Conservation (phyloP, 64 coral and sea anemone species). For the Montipora efflorescens region DNA sequence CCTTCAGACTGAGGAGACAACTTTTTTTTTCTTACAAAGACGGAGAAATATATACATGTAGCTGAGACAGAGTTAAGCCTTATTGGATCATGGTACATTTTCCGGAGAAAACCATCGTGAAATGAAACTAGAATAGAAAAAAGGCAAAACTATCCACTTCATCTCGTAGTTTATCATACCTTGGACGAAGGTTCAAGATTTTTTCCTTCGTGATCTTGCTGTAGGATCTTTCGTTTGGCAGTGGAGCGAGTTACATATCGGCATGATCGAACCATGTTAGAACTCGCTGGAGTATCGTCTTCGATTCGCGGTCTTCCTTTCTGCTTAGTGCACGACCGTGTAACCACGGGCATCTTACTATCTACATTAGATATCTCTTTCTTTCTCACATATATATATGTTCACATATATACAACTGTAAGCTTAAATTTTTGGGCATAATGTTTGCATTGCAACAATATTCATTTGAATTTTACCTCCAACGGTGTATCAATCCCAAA, state of each 20-base stretch:
- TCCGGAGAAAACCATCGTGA: background rate
- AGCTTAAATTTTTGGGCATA: background rate
- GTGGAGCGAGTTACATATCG: slow-evolving; percentile 12
- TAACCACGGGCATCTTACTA: slow-evolving; percentile 61
- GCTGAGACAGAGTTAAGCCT: too few species aligned
- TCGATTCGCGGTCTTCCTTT: slow-evolving; percentile 35
- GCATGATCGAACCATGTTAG: background rate
- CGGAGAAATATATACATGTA: too few species aligned
- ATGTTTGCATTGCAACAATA: background rate
- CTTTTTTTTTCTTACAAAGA: too few species aligned
- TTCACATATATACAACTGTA: background rate
- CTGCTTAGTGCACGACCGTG: slow-evolving; percentile 57
- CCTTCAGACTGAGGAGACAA: too few species aligned
- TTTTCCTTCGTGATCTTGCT: slow-evolving; percentile 28
- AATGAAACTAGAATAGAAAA: background rate
- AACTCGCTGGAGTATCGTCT: slow-evolving; percentile 55
- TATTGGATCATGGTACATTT: too few species aligned
- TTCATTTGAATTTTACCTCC: slow-evolving; percentile 45
- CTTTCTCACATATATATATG: background rate
- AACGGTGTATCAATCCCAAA: slow-evolving; percentile 32
- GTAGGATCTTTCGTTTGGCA: slow-evolving; percentile 47
- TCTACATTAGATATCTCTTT: background rate
- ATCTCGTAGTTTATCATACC: background rate
- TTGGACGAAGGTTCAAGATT: slow-evolving; percentile 32
- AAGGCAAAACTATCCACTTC: background rate